A percentile compares a stretch with the other conserved stretches of the same genome.
phyloP scores from a whole-genome alignment of 2,797 vertebrate species.

The Echiichthys vipera region DNA sequence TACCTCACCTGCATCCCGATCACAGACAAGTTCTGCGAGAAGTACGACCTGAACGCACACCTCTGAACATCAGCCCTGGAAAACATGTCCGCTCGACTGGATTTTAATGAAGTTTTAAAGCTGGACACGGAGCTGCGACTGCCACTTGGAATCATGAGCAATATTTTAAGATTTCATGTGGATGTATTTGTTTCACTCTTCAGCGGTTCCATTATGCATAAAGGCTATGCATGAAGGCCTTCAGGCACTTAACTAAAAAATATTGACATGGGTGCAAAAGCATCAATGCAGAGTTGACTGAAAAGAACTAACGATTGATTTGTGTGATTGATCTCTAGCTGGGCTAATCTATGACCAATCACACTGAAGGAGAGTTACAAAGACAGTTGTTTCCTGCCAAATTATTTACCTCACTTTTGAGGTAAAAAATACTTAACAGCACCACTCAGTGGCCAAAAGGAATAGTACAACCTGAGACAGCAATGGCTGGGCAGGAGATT shows the following conservation, averaged over 20 bases:
- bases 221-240: slow-evolving; percentile 29
- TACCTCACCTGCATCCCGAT: slow-evolving; percentile 98
- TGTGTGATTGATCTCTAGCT: slow-evolving; percentile 47
- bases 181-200: background rate
- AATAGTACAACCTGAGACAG: background rate
- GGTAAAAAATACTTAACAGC: slow-evolving; percentile 27
- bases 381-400: background rate
- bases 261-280: slow-evolving; percentile 7
- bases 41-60: slow-evolving; percentile 96
- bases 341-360: slow-evolving; percentile 44
- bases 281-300: slow-evolving; percentile 10
- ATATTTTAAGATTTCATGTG: slow-evolving; percentile 15
- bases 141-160: background rate
- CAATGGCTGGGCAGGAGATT: background rate
- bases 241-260: slow-evolving; percentile 3
- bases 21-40: slow-evolving; percentile 99
- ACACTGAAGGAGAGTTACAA: slow-evolving; percentile 1
- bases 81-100: background rate
- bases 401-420: slow-evolving; percentile 6
- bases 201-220: slow-evolving; percentile 1
- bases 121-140: background rate
- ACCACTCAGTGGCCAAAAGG: slow-evolving; percentile 33
- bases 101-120: background rate
- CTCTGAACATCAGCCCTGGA: slow-evolving; percentile 77
- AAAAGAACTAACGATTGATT: slow-evolving; percentile 5